phyloP scores from a whole-genome alignment of 2,888 invertebrate species.

The Aspidapion aeneum region DNA sequence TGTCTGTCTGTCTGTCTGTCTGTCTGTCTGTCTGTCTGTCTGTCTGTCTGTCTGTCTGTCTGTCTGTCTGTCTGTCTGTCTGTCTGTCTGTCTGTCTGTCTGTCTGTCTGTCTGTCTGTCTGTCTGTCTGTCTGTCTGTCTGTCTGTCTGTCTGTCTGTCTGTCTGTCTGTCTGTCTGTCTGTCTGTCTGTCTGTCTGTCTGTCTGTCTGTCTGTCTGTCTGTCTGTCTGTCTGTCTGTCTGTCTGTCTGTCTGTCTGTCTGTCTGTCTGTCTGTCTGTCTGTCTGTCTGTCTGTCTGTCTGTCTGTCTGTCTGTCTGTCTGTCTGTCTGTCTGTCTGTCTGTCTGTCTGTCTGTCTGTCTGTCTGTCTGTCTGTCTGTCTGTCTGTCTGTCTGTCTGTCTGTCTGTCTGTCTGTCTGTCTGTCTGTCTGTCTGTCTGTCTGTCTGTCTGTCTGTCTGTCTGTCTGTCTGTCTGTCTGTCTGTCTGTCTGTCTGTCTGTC shows the following conservation, averaged over 20 bases:
- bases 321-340: no score
- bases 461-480: background rate
- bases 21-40: slow-evolving; percentile 17
- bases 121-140: slow-evolving; percentile 17
- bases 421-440: no score
- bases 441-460: no score
- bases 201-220: slow-evolving; percentile 13
- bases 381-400: no score
- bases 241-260: slow-evolving; percentile 13
- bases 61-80: slow-evolving; percentile 17
- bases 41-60: slow-evolving; percentile 17
- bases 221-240: slow-evolving; percentile 10
- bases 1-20: slow-evolving; percentile 16
- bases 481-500: background rate
- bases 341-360: no score
- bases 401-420: no score
- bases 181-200: slow-evolving; percentile 17
- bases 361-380: no score
- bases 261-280: no score
- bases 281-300: no score
- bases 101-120: slow-evolving; percentile 16
- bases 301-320: slow-evolving; percentile 13
- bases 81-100: slow-evolving; percentile 17
- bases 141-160: slow-evolving; percentile 17
- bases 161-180: no score